Evolutionary conservation across 2,888 invertebrate genomes (phyloP).

Genomic region (Phalera bucephala): DNA sequence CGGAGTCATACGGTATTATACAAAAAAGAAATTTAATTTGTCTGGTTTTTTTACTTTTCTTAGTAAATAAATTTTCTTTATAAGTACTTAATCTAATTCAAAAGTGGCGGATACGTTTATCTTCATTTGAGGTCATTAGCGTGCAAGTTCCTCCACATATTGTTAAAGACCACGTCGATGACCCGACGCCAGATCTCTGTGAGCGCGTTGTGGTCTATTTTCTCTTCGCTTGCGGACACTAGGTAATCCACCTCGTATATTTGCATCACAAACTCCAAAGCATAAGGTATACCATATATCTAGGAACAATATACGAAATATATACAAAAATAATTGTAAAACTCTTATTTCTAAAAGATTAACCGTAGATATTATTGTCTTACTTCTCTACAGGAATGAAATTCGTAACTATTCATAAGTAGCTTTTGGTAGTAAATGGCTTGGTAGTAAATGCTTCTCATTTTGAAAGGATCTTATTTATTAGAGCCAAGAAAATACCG

Average conservation of each 20-base stretch:
- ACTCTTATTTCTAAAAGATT: no score
- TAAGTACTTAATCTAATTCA: background rate
- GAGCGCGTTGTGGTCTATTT: conserved; percentile 23
- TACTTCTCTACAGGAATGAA: no score
- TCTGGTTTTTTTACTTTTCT: no score
- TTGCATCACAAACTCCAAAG: conserved; percentile 68
- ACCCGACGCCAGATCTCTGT: conserved; percentile 54
- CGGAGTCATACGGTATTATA: no score
- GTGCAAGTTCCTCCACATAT: conserved; percentile 39
- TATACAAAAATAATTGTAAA: no score
- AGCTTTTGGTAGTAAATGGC: no score
- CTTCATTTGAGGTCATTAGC: conserved; percentile 1
- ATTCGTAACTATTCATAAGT: no score
- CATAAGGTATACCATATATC: conserved; percentile 66
- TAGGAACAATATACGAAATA: conserved; percentile 30
- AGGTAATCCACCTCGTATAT: conserved; percentile 23
- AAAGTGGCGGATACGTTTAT: background rate
- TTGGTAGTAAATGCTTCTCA: no score
- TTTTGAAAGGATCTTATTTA: no score
- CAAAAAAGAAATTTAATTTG: no score
- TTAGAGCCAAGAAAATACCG: no score
- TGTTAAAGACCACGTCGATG: conserved; percentile 49
- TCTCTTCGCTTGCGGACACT: fast-evolving
- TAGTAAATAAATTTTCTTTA: background rate
- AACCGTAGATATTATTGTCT: no score